Conservation (phyloP, 1,140 invertebrate species). For the Globodera rostochiensis region DNA sequence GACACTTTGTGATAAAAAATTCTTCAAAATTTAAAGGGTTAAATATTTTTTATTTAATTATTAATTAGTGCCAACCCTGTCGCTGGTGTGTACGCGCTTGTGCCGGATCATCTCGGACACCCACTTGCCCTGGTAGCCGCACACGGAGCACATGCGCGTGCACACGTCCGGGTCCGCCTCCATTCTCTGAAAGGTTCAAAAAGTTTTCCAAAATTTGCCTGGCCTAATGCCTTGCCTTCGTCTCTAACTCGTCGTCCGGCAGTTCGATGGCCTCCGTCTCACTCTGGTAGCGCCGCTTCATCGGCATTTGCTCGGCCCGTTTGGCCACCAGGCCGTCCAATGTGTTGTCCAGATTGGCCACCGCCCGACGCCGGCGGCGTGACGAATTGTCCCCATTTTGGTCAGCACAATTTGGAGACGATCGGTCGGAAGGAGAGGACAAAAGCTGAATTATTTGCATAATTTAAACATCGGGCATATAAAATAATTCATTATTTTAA, state of each 20-base stretch:
- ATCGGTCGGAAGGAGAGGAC: too few species aligned
- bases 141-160: conserved; percentile 63
- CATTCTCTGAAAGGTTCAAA: conserved; percentile 49
- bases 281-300: conserved; percentile 58
- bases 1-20: neutral
- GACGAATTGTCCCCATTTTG: too few species aligned
- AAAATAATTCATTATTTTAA: too few species aligned
- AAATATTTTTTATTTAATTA: too few species aligned
- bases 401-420: too few species aligned
- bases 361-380: conserved; percentile 43
- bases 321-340: conserved; percentile 63
- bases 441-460: too few species aligned
- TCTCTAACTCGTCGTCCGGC: conserved; percentile 63
- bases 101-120: conserved; percentile 65
- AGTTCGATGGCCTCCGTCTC: conserved; percentile 64
- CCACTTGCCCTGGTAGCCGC: conserved; percentile 66
- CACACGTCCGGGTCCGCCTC: conserved; percentile 64
- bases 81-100: conserved; percentile 63
- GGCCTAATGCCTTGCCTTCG: conserved; percentile 48
- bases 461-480: too few species aligned
- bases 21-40: too few species aligned
- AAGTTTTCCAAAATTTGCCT: conserved; percentile 22
- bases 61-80: conserved; percentile 25
- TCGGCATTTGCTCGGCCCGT: conserved; percentile 57
- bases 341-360: conserved; percentile 60